Base-by-base conservation (phyloP, 2,113 vertebrate genomes). In the Miniopterus natalensis region DNA sequence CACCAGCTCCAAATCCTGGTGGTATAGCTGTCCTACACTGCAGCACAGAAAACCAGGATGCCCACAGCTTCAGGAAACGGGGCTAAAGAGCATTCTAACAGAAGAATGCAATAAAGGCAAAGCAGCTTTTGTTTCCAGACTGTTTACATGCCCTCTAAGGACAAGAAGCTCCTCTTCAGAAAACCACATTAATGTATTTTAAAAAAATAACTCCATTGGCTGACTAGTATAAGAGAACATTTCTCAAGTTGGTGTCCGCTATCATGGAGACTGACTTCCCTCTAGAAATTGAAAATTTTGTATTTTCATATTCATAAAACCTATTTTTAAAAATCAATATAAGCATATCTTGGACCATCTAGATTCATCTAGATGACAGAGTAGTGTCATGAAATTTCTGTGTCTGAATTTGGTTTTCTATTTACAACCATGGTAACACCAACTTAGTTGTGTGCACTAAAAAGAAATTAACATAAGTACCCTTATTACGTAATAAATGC, bases 301-400 rank as follows among this genome's bases (percentile, higher is more conserved):
- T 53, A 14, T 87, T 87, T 96, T 80, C 53, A 47, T 84, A 85
- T 49, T 87, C 23, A 83, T 59, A 86, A 88, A 78, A 80, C 3
- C 8, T 77, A 31, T 49, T 92, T 57, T 63, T 59, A 0, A 78
- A 92, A 95, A 92, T 81, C 45, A 95, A 42, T 25, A 55, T 11
- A 79, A 91, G 36, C 25, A 93, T 75, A 95, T 75, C 87, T 40
- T 90, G 45, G 40, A 87, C 90, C 42, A 94, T 66, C n/a, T 80
- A 40, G 36, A 42, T 74, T 79, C 21, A 90, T 79, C 47, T 92
- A 29, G 27, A 36, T 78, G 63, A 74, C 7, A 88, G 18, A 81
- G 42, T 29, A 63, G 55, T 92, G 18, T 2, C n/a, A 75, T 42
- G 45, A 45, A 74, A 88, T 88, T 84, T 96, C 29, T 87, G 2